phyloP scores from a whole-genome alignment of 2,113 vertebrate species.

The Eudyptes chrysolophus region DNA sequence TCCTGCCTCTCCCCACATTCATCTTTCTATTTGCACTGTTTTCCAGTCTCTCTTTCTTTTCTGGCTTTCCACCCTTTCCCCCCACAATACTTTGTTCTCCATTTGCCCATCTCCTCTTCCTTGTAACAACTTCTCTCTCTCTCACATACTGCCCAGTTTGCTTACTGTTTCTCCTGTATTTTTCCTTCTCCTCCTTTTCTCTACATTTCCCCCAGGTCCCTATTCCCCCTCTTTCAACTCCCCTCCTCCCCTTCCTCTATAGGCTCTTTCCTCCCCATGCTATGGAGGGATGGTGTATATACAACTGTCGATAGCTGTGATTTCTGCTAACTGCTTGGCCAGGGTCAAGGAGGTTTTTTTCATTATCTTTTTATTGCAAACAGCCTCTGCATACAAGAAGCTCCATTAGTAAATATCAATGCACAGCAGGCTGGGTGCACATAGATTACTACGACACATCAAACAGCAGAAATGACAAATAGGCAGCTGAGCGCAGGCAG shows the following conservation, averaged over 20 bases:
- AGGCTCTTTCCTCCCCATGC: neutral
- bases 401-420: conserved; percentile 71
- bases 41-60: neutral
- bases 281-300: neutral
- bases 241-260: neutral
- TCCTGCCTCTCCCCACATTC: neutral
- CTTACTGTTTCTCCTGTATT: neutral
- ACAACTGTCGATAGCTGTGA: neutral
- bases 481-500: conserved; percentile 26
- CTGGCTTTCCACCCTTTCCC: neutral
- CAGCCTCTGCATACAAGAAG: conserved; percentile 47
- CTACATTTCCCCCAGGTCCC: neutral
- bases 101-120: neutral
- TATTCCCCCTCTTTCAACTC: neutral
- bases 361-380: conserved; percentile 62
- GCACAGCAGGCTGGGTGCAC: conserved; percentile 47
- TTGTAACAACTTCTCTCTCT: neutral
- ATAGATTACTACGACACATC: conserved; percentile 40
- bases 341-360: conserved; percentile 62
- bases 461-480: conserved; percentile 60
- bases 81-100: neutral
- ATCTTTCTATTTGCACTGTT: neutral
- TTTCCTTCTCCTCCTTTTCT: neutral
- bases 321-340: conserved; percentile 45
- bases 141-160: neutral